These are phyloP conservation scores for Cinara cedri DNA, from an alignment of 2,888 invertebrate genomes.

Conservation along the genomic window DNA sequence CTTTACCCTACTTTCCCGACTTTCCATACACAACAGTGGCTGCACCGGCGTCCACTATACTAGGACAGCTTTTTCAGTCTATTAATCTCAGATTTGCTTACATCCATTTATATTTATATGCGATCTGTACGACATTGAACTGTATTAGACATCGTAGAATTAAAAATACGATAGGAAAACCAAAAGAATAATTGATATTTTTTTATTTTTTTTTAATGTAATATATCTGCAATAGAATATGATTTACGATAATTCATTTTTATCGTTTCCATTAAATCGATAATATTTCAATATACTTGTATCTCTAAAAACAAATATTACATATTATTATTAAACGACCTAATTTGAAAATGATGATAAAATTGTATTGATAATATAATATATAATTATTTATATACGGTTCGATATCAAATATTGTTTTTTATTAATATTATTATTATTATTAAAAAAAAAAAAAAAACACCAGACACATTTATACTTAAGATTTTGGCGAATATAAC, in stretches of 20 bases:
- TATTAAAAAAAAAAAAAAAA: background rate
- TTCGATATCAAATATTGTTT: background rate
- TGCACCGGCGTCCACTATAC: too few species aligned
- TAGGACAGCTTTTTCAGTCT: too few species aligned
- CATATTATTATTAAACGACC: background rate
- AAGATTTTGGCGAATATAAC: too few species aligned
- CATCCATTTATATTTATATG: too few species aligned
- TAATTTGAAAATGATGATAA: background rate
- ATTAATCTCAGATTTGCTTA: too few species aligned
- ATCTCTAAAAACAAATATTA: background rate
- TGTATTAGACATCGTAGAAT: background rate
- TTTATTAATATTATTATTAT: background rate
- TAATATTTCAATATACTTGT: background rate
- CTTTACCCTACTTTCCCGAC: too few species aligned
- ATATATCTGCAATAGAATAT: too few species aligned
- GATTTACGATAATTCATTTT: background rate
- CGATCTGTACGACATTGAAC: background rate
- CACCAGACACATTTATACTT: background rate
- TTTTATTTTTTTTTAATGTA: too few species aligned
- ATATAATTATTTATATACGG: background rate
- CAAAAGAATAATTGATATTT: background rate
- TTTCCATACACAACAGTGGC: too few species aligned
- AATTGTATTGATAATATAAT: background rate
- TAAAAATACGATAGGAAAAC: background rate
- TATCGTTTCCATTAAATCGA: background rate